Conservation (phyloP, 2,888 invertebrate genomes). For the Orchesella flavescens region DNA sequence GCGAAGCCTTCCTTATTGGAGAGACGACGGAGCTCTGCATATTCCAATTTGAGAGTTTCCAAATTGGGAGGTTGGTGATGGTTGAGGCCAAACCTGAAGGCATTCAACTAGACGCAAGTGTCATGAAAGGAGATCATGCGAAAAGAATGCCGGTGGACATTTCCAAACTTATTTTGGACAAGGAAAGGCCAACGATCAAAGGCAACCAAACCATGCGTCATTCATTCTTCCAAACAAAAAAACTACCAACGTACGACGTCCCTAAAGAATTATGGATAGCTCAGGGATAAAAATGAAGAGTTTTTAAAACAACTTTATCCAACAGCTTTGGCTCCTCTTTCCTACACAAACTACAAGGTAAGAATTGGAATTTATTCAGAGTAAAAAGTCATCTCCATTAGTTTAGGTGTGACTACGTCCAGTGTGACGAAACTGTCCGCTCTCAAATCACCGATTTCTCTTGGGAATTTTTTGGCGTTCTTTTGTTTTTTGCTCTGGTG, state of each 20-base stretch:
- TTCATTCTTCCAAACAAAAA: slow-evolving; percentile 79
- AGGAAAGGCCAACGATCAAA: slow-evolving; percentile 55
- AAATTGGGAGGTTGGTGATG: slow-evolving; percentile 78
- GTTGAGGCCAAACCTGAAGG: slow-evolving; percentile 76
- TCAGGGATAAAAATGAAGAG: slow-evolving; percentile 73
- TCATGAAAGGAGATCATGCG: too few species aligned
- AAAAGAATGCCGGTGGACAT: not conserved
- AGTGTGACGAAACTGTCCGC: too few species aligned
- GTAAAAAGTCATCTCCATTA: too few species aligned
- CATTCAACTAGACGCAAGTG: not conserved
- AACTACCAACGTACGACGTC: slow-evolving; percentile 76
- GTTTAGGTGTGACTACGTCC: too few species aligned
- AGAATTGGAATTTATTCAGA: too few species aligned
- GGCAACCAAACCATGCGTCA: slow-evolving; percentile 75
- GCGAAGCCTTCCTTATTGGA: slow-evolving; percentile 79
- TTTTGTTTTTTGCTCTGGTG: too few species aligned
- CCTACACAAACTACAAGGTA: slow-evolving; percentile 67
- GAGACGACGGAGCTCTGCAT: slow-evolving; percentile 79
- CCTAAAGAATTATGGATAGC: slow-evolving; percentile 76
- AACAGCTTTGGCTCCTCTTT: slow-evolving; percentile 73
- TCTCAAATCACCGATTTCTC: too few species aligned
- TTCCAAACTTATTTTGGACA: slow-evolving; percentile 47
- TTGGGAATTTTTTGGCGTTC: too few species aligned
- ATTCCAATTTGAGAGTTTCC: slow-evolving; percentile 79
- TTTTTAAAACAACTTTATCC: slow-evolving; percentile 75